These are phyloP conservation scores for Lasioglossum villosulum DNA, from an alignment of 2,888 invertebrate species.

Conservation along the genomic window DNA sequence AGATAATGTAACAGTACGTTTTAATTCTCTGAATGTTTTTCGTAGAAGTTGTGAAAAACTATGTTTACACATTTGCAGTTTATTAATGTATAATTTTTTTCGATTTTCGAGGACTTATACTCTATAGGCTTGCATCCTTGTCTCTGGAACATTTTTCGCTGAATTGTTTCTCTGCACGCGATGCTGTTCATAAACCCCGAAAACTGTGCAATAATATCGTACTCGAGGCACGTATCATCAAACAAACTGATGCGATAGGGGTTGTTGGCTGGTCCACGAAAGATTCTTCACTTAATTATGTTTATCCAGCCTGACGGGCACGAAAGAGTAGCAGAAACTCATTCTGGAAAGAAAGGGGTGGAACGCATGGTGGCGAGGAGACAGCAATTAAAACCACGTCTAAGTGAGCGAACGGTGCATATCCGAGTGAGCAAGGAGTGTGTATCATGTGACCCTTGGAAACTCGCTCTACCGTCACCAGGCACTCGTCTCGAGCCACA, in stretches of 20 bases:
- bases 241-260: not conserved
- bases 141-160: too few species aligned
- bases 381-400: conserved; percentile 52
- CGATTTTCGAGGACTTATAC: too few species aligned
- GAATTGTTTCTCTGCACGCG: not conserved
- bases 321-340: conserved; percentile 33
- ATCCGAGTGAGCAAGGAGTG: not conserved
- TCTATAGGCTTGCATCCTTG: too few species aligned
- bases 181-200: not conserved
- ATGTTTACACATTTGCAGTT: too few species aligned
- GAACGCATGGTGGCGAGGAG: conserved; percentile 4
- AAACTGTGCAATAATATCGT: not conserved
- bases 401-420: conserved; percentile 34
- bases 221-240: not conserved
- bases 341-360: not conserved
- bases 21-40: too few species aligned
- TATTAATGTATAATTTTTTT: too few species aligned
- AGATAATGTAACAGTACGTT: too few species aligned
- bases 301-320: conserved; percentile 22
- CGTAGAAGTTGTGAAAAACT: too few species aligned
- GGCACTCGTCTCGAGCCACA: not conserved
- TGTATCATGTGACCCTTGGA: conserved; percentile 17
- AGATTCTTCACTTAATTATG: conserved; percentile 33
- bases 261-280: not conserved
- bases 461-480: conserved; percentile 16